Percentiles rank a stretch among this genome's conserved stretches.
phyloP scores from a whole-genome alignment of 2,113 vertebrate genomes.

The Brachyistius frenatus region DNA sequence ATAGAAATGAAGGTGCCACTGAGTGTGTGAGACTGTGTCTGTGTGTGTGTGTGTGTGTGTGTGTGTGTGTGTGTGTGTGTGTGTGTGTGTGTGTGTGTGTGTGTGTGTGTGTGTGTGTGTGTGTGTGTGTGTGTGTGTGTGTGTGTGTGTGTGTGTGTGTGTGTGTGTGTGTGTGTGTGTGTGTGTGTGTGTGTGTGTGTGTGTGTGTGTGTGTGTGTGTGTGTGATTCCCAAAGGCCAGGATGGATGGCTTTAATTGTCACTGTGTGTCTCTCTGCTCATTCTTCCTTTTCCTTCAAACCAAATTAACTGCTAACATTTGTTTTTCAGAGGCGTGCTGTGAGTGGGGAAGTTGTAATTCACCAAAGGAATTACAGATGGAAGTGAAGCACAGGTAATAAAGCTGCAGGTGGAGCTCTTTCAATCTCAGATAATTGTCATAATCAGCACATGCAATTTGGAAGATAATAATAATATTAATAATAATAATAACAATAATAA shows the following conservation, averaged over 20 bases:
- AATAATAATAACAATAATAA: slow-evolving; percentile 28
- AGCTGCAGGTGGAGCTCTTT: slow-evolving; percentile 68
- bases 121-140: neutral
- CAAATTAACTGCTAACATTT: slow-evolving; percentile 88
- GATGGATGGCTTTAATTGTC: slow-evolving; percentile 87
- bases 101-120: neutral
- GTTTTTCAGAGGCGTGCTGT: slow-evolving; percentile 78
- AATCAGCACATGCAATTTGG: slow-evolving; percentile 59
- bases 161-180: neutral
- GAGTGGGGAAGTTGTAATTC: slow-evolving; percentile 83
- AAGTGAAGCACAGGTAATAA: slow-evolving; percentile 58
- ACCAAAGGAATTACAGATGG: slow-evolving; percentile 53
- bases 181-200: neutral
- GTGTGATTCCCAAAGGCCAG: slow-evolving; percentile 40
- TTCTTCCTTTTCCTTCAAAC: slow-evolving; percentile 86
- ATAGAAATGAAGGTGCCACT: slow-evolving; percentile 40
- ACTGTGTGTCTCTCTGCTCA: slow-evolving; percentile 83
- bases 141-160: neutral
- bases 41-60: neutral
- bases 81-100: neutral
- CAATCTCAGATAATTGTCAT: slow-evolving; percentile 62
- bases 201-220: neutral
- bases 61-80: neutral
- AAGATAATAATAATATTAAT: slow-evolving; percentile 22
- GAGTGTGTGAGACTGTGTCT: slow-evolving; percentile 19